Percentiles rank a stretch among this genome's conserved stretches.
These are phyloP conservation scores for Zaprionus nigranus DNA, from an alignment of 1,140 invertebrate genomes.

Conservation along the genomic window DNA sequence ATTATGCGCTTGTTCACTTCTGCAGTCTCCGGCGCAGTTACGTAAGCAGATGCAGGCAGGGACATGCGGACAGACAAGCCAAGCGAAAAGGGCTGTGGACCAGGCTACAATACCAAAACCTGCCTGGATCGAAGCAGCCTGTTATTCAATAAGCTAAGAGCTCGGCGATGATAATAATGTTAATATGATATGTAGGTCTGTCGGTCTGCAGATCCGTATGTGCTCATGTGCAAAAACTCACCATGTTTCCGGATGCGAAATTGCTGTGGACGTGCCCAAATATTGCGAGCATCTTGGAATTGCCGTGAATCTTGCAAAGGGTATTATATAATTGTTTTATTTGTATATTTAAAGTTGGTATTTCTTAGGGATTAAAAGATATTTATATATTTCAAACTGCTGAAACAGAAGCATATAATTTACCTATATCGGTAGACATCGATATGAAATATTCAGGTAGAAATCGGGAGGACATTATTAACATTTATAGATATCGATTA, in stretches of 20 bases:
- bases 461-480: neutral
- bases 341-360: neutral
- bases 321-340: neutral
- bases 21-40: conserved; percentile 60
- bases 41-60: conserved; percentile 61
- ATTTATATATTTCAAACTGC: neutral
- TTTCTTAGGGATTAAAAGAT: neutral
- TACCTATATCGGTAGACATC: neutral
- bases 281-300: conserved; percentile 7
- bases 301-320: neutral
- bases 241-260: conserved; percentile 72
- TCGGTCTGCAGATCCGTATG: conserved; percentile 16
- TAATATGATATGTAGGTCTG: conserved; percentile 20
- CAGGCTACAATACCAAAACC: neutral
- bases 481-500: neutral
- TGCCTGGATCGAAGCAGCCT: conserved; percentile 25
- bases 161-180: conserved; percentile 20
- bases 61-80: neutral
- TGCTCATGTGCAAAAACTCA: conserved; percentile 53
- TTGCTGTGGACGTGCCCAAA: conserved; percentile 32
- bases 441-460: neutral
- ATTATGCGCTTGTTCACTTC: conserved; percentile 62
- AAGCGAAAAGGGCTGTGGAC: conserved; percentile 26
- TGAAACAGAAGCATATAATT: too few species aligned
- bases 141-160: conserved; percentile 50